These are phyloP conservation scores for Toxotes chatareus DNA, from an alignment of 2,113 vertebrate species.

Conservation along the genomic window DNA sequence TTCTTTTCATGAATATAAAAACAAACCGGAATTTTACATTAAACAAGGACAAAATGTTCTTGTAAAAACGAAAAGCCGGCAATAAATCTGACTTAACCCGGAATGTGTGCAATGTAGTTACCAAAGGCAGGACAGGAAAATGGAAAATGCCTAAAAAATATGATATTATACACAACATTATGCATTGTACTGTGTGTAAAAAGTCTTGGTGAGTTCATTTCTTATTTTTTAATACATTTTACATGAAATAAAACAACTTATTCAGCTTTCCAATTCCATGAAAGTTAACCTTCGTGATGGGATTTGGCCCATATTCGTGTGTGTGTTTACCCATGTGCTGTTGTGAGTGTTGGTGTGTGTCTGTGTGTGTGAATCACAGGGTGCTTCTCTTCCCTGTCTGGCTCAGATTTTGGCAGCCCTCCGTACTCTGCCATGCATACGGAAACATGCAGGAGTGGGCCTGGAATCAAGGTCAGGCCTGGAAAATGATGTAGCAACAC, in stretches of 20 bases:
- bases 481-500: constrained; percentile 77
- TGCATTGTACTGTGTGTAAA: neutral
- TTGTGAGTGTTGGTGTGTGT: constrained; percentile 50
- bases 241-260: constrained; percentile 30
- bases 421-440: constrained; percentile 80
- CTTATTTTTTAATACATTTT: neutral
- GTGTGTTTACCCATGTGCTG: constrained; percentile 62
- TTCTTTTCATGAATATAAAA: constrained; percentile 28
- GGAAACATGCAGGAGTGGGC: constrained; percentile 81
- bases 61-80: neutral
- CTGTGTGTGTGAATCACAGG: constrained; percentile 63
- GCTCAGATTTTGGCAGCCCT: constrained; percentile 78
- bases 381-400: constrained; percentile 76
- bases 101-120: neutral
- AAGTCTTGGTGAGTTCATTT: neutral
- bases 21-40: constrained; percentile 28
- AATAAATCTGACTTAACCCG: neutral
- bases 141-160: neutral
- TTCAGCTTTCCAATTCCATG: constrained; percentile 31
- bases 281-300: constrained; percentile 70
- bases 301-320: constrained; percentile 63
- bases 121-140: constrained; percentile 1
- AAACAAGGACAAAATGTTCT: constrained; percentile 26
- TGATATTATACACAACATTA: neutral
- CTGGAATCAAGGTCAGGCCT: constrained; percentile 82